Evolutionary conservation across 2,888 invertebrate species (phyloP).

Genomic region (Athalia circularis): DNA sequence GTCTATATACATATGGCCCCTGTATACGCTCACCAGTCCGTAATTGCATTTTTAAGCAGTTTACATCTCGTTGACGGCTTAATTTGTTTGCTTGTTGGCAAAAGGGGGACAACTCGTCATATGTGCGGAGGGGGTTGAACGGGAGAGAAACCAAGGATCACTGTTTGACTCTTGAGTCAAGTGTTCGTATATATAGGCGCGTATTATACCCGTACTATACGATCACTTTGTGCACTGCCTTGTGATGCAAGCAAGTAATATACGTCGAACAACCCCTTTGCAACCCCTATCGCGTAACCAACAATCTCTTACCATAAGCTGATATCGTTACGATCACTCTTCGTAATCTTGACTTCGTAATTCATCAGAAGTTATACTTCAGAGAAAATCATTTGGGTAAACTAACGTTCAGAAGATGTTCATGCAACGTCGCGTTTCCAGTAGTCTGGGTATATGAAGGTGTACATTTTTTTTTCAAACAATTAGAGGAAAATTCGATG

Average conservation of each 20-base stretch:
- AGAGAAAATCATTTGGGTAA: background rate
- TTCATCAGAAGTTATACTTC: background rate
- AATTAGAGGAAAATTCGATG: background rate
- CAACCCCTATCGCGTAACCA: background rate
- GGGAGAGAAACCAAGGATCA: slow-evolving; percentile 19
- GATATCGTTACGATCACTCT: background rate
- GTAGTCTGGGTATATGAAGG: no score
- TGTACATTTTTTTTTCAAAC: background rate
- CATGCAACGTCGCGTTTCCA: no score
- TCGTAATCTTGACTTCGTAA: background rate
- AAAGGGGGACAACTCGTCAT: slow-evolving; percentile 30
- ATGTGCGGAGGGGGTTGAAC: slow-evolving; percentile 5
- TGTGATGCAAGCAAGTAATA: slow-evolving; percentile 18
- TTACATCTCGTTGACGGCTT: slow-evolving; percentile 52
- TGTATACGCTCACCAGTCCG: slow-evolving; percentile 41
- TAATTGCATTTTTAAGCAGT: slow-evolving; percentile 59
- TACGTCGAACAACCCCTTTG: slow-evolving; percentile 17
- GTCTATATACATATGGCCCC: background rate
- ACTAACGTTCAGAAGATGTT: no score
- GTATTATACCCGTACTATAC: slow-evolving; percentile 14
- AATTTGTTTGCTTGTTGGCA: slow-evolving; percentile 54
- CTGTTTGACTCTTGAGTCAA: slow-evolving; percentile 40
- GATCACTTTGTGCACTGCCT: slow-evolving; percentile 13
- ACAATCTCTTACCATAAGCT: background rate
- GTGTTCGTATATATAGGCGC: slow-evolving; percentile 15